Conservation (phyloP, 1,140 invertebrate genomes). For the Wasmannia auropunctata region DNA sequence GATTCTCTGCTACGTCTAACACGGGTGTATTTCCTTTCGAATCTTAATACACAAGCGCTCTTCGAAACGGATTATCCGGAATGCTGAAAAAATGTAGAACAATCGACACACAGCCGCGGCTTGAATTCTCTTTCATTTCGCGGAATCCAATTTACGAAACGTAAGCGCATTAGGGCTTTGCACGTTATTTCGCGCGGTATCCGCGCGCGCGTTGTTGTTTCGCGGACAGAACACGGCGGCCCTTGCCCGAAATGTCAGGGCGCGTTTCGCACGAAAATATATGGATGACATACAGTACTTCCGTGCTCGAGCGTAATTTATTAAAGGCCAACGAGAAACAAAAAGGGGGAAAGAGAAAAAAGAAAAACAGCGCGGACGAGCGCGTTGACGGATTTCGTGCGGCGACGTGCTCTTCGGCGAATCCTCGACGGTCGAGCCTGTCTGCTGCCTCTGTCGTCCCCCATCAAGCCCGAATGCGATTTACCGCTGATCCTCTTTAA, state of each 20-base stretch:
- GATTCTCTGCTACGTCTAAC: not conserved
- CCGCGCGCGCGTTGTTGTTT: conserved; percentile 44
- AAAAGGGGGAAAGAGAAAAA: not conserved
- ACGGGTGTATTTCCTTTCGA: not conserved
- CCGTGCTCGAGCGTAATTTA: conserved; percentile 51
- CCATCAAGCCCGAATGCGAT: conserved; percentile 64
- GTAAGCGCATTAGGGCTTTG: conserved; percentile 63
- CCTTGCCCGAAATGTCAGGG: conserved; percentile 1
- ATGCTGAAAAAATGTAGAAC: conserved; percentile 56
- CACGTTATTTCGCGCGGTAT: conserved; percentile 61
- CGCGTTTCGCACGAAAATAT: conserved; percentile 56
- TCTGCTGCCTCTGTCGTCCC: conserved; percentile 32
- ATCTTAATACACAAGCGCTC: conserved; percentile 6
- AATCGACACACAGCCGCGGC: conserved; percentile 10
- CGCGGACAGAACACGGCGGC: conserved; percentile 6
- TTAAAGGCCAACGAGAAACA: conserved; percentile 27
- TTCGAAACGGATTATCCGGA: conserved; percentile 3
- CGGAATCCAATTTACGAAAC: conserved; percentile 57
- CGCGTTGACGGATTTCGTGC: conserved; percentile 29
- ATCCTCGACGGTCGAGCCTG: conserved; percentile 27
- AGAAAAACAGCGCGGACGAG: not conserved
- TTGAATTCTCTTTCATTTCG: conserved; percentile 57
- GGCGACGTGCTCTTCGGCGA: conserved; percentile 16
- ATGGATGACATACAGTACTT: conserved; percentile 25
- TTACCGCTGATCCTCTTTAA: conserved; percentile 71